phyloP scores from a whole-genome alignment of 2,113 vertebrate species.

The Gambusia holbrooki region DNA sequence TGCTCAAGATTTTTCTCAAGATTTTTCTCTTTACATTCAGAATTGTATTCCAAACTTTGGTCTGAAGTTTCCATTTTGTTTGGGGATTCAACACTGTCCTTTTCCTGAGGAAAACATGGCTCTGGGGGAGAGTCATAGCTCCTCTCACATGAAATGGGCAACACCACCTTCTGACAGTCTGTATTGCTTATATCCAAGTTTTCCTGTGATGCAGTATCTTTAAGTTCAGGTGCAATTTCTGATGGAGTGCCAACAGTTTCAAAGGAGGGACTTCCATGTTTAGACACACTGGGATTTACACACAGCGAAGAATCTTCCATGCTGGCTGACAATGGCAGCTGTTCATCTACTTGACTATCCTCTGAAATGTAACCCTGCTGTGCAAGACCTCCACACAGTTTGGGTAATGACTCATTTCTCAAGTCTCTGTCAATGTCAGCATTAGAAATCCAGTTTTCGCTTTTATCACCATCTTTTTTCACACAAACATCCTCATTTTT shows the following conservation, averaged over 20 bases:
- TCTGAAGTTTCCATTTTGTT: background rate
- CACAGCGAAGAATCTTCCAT: background rate
- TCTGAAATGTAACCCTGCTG: conserved; percentile 6
- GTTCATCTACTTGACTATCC: conserved; percentile 9
- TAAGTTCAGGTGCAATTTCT: conserved; percentile 1
- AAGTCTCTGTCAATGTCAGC: conserved; percentile 6
- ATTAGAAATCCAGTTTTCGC: background rate
- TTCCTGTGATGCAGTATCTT: conserved; percentile 3
- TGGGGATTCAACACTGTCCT: conserved; percentile 10
- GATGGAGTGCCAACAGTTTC: conserved; percentile 19
- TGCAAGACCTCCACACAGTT: background rate
- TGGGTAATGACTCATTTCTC: background rate
- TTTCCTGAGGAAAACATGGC: conserved; percentile 1
- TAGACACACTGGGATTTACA: conserved; percentile 1
- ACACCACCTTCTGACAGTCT: background rate
- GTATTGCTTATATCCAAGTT: background rate
- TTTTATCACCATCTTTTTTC: conserved; percentile 16
- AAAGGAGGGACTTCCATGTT: conserved; percentile 7
- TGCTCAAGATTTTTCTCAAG: conserved; percentile 7
- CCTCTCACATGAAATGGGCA: conserved; percentile 1
- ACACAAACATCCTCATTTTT: conserved; percentile 8
- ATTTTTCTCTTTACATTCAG: conserved; percentile 1
- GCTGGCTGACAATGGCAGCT: background rate
- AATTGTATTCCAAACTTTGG: conserved; percentile 22
- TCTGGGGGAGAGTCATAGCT: background rate